Base-by-base conservation (phyloP, 2,113 vertebrate species). In the Coptodon rendalli region DNA sequence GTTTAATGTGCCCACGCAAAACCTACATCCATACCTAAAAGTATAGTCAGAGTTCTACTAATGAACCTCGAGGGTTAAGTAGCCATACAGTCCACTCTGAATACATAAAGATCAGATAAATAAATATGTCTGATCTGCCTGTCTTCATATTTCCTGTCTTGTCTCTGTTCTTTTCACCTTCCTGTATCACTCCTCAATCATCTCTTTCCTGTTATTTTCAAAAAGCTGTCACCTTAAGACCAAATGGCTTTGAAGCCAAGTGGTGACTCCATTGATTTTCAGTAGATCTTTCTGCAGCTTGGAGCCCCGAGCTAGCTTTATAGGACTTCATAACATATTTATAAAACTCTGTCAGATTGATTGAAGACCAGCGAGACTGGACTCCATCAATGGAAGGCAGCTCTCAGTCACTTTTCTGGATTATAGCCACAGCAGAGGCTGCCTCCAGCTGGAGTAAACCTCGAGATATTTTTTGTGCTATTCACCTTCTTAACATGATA, bases 261-360 rank as follows among this genome's bases (percentile, higher is more conserved):
- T 24, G 56, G 56, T 81, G 86, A 63, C 81, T 22, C n/a, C 66
- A 91, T 91, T 88, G 91, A 92, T 93, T 92, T 91, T 83, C 87
- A 40, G 53, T 66, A 81, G 43, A 91, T 91, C 76, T 87, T 40
- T 86, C 61, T 66, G 11, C 83, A 24, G 86, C 86, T 89, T 6
- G 12, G 53, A 86, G 87, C 90, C 79, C 71, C 80, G 19, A 56
- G 54, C 68, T 40, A 90, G 90, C 90, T 85, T 92, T 94, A 94
- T 89, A 73, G 68, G 68, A 87, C 88, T 91, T 93, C 90, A 92
- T 90, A 86, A 83, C 17, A 11, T 82, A 91, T 94, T 84, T 91
- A 94, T 94, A 79, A 89, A 87, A 81, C 81, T 84, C 86, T 68
- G 82, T 86, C 90, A 91, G 50, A 43, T 4, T 87, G 93, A 94